These are phyloP conservation scores for Crotalus helleri DNA, from an alignment of 2,113 vertebrate genomes.

Conservation along the genomic window DNA sequence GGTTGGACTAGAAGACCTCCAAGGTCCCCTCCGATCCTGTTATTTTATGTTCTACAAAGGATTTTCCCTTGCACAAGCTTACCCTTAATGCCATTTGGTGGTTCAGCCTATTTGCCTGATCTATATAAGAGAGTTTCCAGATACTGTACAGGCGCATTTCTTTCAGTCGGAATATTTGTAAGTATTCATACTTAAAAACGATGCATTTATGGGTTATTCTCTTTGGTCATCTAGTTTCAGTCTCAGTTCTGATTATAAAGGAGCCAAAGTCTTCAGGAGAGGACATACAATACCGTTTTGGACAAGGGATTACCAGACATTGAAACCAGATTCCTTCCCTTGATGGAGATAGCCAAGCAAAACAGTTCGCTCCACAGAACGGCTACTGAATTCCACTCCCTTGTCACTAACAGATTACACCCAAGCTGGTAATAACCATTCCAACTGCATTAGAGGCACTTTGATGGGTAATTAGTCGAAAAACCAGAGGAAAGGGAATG, in stretches of 20 bases:
- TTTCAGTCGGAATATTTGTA: background rate
- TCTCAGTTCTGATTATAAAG: background rate
- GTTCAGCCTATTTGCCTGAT: background rate
- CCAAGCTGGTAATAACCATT: background rate
- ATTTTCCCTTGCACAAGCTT: too few relatives aligned
- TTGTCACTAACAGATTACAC: background rate
- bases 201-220: background rate
- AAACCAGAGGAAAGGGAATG: background rate
- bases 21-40: background rate
- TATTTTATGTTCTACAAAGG: background rate
- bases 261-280: background rate
- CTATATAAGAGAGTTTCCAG: background rate
- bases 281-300: background rate
- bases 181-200: background rate
- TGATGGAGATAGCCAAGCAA: background rate
- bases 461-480: fast-evolving
- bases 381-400: background rate
- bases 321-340: fast-evolving
- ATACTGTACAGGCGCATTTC: background rate
- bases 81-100: background rate
- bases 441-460: fast-evolving
- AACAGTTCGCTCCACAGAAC: fast-evolving
- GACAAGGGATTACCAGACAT: background rate
- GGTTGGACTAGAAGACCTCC: background rate
- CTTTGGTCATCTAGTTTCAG: background rate